Evolutionary conservation across 2,113 vertebrate species (phyloP).

Genomic region (Indicator maculatus): DNA sequence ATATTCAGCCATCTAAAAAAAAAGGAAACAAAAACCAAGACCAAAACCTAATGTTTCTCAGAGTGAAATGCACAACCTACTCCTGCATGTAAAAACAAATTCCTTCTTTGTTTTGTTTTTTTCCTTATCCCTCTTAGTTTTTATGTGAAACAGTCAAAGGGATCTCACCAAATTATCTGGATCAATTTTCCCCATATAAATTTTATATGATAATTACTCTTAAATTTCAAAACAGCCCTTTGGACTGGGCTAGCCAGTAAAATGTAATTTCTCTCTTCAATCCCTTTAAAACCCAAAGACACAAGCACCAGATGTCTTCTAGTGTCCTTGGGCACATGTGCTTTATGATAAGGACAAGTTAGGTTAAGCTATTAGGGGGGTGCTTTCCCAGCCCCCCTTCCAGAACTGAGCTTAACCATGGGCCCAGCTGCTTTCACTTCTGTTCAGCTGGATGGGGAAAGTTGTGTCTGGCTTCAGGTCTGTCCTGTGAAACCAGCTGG

Average conservation of each 20-base stretch:
- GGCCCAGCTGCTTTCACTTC: neutral
- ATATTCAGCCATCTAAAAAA: neutral
- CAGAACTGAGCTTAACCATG: neutral
- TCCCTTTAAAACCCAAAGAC: neutral
- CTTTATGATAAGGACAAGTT: neutral
- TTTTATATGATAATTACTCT: neutral
- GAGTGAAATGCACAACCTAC: neutral
- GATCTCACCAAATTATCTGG: neutral
- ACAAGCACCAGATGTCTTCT: neutral
- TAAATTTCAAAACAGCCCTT: slow-evolving; percentile 8
- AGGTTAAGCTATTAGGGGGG: neutral
- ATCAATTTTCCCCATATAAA: neutral
- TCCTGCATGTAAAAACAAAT: neutral
- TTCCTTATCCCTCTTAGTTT: neutral
- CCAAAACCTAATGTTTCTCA: neutral
- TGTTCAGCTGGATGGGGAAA: neutral
- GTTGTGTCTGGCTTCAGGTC: neutral
- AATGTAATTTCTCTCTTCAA: slow-evolving; percentile 2
- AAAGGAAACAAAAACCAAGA: neutral
- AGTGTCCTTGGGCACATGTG: neutral
- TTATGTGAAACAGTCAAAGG: neutral
- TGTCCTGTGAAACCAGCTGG: neutral
- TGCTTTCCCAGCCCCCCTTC: neutral
- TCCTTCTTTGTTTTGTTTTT: neutral
- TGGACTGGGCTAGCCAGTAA: slow-evolving; percentile 11